Conservation (phyloP, 2,888 invertebrate genomes). For the Euclidia mi region DNA sequence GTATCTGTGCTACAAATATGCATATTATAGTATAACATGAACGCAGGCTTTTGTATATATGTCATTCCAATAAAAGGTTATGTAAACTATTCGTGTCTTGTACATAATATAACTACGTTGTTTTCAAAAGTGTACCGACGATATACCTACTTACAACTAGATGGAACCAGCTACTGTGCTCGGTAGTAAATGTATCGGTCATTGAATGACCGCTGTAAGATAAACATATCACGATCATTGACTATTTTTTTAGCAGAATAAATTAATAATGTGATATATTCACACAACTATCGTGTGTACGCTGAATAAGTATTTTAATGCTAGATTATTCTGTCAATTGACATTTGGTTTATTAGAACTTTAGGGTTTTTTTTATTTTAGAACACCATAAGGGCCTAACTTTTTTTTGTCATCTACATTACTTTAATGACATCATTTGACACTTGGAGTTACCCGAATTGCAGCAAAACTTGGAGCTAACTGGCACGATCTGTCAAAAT, state of each 20-base stretch:
- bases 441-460: too few relatives aligned
- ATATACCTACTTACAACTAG: too few relatives aligned
- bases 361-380: too few relatives aligned
- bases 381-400: too few relatives aligned
- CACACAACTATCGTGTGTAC: constrained; percentile 27
- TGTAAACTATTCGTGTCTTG: constrained; percentile 34
- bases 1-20: constrained; percentile 23
- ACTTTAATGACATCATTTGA: too few relatives aligned
- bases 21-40: constrained; percentile 32
- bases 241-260: constrained; percentile 28
- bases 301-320: constrained; percentile 10
- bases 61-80: constrained; percentile 50
- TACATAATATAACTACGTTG: constrained; percentile 40
- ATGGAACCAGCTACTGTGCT: too few relatives aligned
- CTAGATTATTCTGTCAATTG: too few relatives aligned
- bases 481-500: too few relatives aligned
- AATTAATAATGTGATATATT: constrained; percentile 32
- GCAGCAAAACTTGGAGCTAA: too few relatives aligned
- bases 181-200: constrained; percentile 1
- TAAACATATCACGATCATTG: constrained; percentile 49
- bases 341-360: too few relatives aligned
- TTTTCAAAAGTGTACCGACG: too few relatives aligned
- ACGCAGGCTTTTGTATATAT: constrained; percentile 24
- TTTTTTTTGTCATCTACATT: too few relatives aligned
- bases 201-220: constrained; percentile 20